Conservation (phyloP, 2,888 invertebrate species). For the Zhuqinia jingwanae region DNA sequence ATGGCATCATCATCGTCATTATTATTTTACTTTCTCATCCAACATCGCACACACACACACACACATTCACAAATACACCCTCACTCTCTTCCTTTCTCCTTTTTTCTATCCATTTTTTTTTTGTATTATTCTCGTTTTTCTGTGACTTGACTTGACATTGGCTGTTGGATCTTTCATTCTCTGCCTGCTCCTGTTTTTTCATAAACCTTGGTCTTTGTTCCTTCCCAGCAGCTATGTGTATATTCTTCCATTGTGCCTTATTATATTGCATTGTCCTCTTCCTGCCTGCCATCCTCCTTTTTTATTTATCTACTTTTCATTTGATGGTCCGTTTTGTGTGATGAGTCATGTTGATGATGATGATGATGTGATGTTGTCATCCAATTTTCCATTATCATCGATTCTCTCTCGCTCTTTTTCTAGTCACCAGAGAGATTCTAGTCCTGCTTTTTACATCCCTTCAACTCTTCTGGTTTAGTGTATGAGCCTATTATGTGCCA, state of each 20-base stretch:
- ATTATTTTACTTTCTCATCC: too few species aligned
- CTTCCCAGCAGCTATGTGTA: too few species aligned
- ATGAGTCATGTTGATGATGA: conserved; percentile 12
- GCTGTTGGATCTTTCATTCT: conserved; percentile 2
- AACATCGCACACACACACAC: not conserved
- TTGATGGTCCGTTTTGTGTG: conserved; percentile 2
- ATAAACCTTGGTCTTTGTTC: not conserved
- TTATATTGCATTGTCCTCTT: conserved; percentile 1
- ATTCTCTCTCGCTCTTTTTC: conserved; percentile 1
- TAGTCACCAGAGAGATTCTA: too few species aligned
- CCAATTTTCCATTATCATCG: conserved; percentile 37
- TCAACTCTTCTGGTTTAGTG: not conserved
- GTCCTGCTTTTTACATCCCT: too few species aligned
- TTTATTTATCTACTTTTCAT: conserved; percentile 16
- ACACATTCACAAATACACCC: not conserved
- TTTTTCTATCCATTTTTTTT: not conserved
- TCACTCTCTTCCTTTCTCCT: not conserved
- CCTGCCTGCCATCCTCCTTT: not conserved
- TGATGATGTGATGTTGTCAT: not conserved
- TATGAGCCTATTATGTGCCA: conserved; percentile 1
- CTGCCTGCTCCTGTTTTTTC: not conserved
- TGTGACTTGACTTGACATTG: not conserved
- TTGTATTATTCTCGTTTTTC: not conserved
- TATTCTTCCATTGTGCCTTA: not conserved
- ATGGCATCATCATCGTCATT: conserved; percentile 17